phyloP scores from a whole-genome alignment of 2,113 vertebrate species.

The Eolophus roseicapilla region DNA sequence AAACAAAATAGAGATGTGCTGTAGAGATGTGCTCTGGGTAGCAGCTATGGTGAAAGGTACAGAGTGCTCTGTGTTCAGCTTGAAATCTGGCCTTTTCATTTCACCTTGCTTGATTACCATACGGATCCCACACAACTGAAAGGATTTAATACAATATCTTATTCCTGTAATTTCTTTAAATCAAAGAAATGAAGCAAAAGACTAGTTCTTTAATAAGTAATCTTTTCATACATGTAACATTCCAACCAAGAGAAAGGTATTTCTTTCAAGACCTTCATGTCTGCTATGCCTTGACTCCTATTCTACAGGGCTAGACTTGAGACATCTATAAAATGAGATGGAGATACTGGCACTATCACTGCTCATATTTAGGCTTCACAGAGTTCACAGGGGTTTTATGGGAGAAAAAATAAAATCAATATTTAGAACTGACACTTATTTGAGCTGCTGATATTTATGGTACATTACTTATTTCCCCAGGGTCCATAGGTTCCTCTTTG shows the following conservation, averaged over 20 bases:
- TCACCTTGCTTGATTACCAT: neutral
- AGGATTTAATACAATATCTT: neutral
- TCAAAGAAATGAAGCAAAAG: neutral
- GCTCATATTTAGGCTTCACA: neutral
- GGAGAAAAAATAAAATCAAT: fast-evolving
- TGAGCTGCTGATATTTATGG: neutral
- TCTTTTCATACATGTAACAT: neutral
- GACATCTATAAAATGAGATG: neutral
- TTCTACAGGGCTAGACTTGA: neutral
- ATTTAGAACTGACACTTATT: neutral
- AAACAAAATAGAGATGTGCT: neutral
- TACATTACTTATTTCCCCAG: neutral
- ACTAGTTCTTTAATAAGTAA: neutral
- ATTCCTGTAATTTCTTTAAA: neutral
- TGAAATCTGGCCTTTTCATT: neutral
- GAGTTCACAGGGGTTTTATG: neutral
- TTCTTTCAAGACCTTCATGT: neutral
- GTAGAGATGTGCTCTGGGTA: neutral
- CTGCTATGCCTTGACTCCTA: neutral
- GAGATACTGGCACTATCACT: neutral
- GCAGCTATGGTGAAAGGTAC: neutral
- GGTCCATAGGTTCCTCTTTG: neutral
- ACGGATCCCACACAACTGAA: neutral
- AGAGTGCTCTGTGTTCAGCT: neutral
- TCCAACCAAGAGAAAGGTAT: neutral